Conservation (phyloP, 2,797 vertebrate genomes). For the Furcifer pardalis region DNA sequence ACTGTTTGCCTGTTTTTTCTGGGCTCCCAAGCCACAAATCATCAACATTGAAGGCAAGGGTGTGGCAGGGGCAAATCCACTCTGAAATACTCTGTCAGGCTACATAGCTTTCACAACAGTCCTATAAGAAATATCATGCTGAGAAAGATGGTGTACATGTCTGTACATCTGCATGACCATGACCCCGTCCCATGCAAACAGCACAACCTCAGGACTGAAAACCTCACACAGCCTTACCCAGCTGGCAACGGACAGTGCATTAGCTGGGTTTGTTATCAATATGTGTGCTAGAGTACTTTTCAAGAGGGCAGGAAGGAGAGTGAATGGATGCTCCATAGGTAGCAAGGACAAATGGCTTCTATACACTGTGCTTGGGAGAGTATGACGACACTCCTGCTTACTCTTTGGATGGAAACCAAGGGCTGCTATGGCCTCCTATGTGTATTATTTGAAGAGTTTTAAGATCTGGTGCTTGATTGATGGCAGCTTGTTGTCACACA, state of each 20-base stretch:
- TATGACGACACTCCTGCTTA: neutral
- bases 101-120: neutral
- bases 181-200: no score
- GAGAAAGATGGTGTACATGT: neutral
- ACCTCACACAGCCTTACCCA: neutral
- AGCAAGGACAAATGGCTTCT: neutral
- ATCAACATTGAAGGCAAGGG: no score
- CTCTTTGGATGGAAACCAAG: neutral
- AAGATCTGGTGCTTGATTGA: slow-evolving; percentile 35
- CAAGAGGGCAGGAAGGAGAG: neutral
- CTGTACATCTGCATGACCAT: no score
- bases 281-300: neutral
- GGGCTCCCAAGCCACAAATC: no score
- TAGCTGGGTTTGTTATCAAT: neutral
- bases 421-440: fast-evolving
- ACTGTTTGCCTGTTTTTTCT: no score
- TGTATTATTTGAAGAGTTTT: slow-evolving; percentile 30
- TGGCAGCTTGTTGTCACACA: slow-evolving; percentile 17
- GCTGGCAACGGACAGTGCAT: neutral
- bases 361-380: neutral
- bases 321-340: neutral
- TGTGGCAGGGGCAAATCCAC: no score
- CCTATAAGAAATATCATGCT: neutral
- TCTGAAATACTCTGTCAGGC: no score
- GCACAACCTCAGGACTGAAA: neutral